A percentile compares a stretch with the other conserved stretches of the same genome.
phyloP scores from a whole-genome alignment of 2,797 vertebrate species.

The Paedocypris micromegethes region DNA sequence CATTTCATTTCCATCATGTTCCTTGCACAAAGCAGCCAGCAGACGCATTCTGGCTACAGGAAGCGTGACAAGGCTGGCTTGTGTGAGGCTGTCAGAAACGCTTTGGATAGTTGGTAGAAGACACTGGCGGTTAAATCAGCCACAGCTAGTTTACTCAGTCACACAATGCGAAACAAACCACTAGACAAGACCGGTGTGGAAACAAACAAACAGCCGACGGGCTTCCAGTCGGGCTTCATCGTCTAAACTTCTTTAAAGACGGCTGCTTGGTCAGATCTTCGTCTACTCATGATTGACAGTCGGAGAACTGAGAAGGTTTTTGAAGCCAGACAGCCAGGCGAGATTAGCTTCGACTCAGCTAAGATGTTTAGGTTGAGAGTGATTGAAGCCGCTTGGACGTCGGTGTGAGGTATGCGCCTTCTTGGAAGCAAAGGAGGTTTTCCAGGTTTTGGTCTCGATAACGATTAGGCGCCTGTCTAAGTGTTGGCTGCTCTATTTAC shows the following conservation, averaged over 20 bases:
- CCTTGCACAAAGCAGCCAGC: slow-evolving; percentile 73
- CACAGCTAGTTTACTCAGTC: slow-evolving; percentile 41
- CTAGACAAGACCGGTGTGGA: neutral
- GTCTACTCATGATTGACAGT: too few relatives aligned
- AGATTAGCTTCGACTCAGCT: too few relatives aligned
- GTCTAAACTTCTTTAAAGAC: too few relatives aligned
- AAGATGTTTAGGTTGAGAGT: too few relatives aligned
- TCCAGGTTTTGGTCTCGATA: too few relatives aligned
- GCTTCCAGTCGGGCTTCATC: too few relatives aligned
- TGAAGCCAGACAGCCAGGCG: too few relatives aligned
- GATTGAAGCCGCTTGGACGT: too few relatives aligned
- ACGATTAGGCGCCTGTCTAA: too few relatives aligned
- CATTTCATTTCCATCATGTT: slow-evolving; percentile 69
- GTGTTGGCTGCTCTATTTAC: neutral
- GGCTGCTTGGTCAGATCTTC: too few relatives aligned
- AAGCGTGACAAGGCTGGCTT: slow-evolving; percentile 64
- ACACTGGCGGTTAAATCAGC: slow-evolving; percentile 60
- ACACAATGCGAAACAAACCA: slow-evolving; percentile 8
- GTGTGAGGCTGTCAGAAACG: slow-evolving; percentile 67
- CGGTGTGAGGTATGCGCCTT: neutral
- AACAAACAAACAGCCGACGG: too few relatives aligned
- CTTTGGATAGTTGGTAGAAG: slow-evolving; percentile 63
- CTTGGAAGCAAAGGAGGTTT: neutral
- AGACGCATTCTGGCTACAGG: slow-evolving; percentile 60
- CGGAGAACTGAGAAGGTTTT: too few relatives aligned